These are phyloP conservation scores for Mimas tiliae DNA, from an alignment of 2,888 invertebrate genomes.

Conservation along the genomic window DNA sequence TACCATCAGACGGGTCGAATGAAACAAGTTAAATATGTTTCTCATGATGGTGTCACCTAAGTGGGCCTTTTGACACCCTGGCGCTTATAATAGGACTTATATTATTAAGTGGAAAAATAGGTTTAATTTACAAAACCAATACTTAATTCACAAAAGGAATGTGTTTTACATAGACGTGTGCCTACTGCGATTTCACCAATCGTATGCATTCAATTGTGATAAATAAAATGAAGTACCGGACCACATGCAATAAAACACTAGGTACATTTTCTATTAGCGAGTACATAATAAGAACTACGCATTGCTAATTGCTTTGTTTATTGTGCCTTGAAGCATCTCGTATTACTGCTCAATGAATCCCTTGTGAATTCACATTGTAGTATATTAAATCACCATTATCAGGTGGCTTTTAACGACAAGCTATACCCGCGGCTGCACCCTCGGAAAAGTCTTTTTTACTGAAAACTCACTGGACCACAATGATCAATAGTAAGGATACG, in stretches of 20 bases:
- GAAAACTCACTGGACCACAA: too few relatives aligned
- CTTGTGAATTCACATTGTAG: constrained; percentile 1
- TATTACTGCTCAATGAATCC: constrained; percentile 5
- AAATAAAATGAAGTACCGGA: background rate
- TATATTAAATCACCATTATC: background rate
- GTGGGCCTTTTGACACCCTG: too few relatives aligned
- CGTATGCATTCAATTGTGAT: background rate
- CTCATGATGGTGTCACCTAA: too few relatives aligned
- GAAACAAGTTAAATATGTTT: too few relatives aligned
- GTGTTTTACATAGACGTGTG: too few relatives aligned
- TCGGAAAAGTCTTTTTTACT: too few relatives aligned
- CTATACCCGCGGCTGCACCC: too few relatives aligned
- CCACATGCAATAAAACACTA: background rate
- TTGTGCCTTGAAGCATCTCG: constrained; percentile 14
- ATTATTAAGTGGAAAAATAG: background rate
- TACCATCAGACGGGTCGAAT: too few relatives aligned
- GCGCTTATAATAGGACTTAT: too few relatives aligned
- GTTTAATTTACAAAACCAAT: background rate
- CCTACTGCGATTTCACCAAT: background rate
- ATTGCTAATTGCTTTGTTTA: constrained; percentile 19
- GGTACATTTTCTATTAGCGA: constrained; percentile 8
- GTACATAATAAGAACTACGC: background rate
- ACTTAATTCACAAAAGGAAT: background rate
- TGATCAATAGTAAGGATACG: too few relatives aligned
- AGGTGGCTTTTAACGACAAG: background rate